Base-by-base conservation (phyloP, 1,140 invertebrate genomes). In the Calephelis nemesis region DNA sequence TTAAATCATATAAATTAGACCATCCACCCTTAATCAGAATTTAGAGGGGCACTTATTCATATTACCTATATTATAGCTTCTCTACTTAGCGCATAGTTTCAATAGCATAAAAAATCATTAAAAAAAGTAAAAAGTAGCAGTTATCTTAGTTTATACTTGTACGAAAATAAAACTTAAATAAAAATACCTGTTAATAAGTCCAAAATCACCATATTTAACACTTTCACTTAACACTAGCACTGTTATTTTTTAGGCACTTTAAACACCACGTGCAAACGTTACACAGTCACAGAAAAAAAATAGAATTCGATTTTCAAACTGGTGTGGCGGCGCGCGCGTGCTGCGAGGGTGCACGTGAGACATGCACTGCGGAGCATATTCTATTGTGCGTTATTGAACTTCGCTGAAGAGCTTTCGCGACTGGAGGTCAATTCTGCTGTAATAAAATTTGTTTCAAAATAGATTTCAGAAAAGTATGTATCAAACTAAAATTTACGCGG, bases 401-500 rank as follows among this genome's bases (percentile, higher is more conserved):
- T 84, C 78, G 73, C 76, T 81, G 75, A 78, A 78, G 78, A 84
- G 77, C 84, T 85, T 81, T 79, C 73, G 76, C 79, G 78, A 79
- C 49, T 65, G 64, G 52, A 54, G 52, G 15, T 54, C 52, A 54
- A 54, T 54, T 69, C 76, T 67, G 73, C 52, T 54, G 42, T 9
- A 45, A 7, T 45, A 45, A 7, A 45, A 7, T 7, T 45, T 45
- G 5, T 45, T 7, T 45, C 42, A 7, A 45, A 45, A 45, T 45
- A 45, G 6, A 45, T 45, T 45, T 45, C 42, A 45, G 42, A 45
- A 45, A 45, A 45, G 15, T 19, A 19, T 30, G 30, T 30, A 30
- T 4, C 4, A 30, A 30, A 30, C 30, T 30, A 30, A 30, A 30
- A 30, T 30, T 30, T 30, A 30, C 30, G 1, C 30, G 30, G 30